A percentile compares a stretch with the other conserved stretches of the same genome.
phyloP scores from a whole-genome alignment of 2,113 vertebrate genomes.

The Ammodytes dubius region DNA sequence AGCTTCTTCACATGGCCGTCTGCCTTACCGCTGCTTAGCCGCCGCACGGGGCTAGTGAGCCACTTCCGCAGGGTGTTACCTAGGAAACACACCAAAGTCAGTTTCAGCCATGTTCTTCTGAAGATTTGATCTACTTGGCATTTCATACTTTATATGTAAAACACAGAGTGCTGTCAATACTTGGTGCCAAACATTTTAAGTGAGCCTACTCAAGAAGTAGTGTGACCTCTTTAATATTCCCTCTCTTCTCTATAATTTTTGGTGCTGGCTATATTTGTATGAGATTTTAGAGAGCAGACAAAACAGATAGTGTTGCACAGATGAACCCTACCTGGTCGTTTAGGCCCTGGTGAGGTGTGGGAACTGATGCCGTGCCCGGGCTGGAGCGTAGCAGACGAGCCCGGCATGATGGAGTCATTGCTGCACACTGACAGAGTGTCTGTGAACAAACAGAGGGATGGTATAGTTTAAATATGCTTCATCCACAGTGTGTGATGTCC shows the following conservation, averaged over 20 bases:
- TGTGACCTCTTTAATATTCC: neutral
- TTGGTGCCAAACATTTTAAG: neutral
- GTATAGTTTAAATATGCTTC: neutral
- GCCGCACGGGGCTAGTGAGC: conserved; percentile 97
- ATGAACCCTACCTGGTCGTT: conserved; percentile 88
- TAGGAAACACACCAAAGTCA: neutral
- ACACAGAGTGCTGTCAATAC: neutral
- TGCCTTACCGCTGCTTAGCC: conserved; percentile 97
- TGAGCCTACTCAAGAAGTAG: neutral
- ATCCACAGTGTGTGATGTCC: too few relatives aligned
- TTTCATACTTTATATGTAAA: neutral
- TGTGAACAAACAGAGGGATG: conserved; percentile 64
- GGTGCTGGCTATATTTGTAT: neutral
- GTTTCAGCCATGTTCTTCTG: neutral
- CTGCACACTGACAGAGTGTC: conserved; percentile 97
- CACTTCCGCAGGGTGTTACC: conserved; percentile 98
- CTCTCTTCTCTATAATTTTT: neutral
- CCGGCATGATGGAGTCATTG: conserved; percentile 95
- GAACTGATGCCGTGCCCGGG: conserved; percentile 92
- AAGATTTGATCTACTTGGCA: neutral
- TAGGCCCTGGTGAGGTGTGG: conserved; percentile 96
- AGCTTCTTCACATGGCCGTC: conserved; percentile 97
- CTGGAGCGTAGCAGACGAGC: conserved; percentile 93
- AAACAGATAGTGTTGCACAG: neutral
- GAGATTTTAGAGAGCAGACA: neutral